Evolutionary conservation across 1,140 invertebrate species (phyloP).

Genomic region (Spodoptera litura): DNA sequence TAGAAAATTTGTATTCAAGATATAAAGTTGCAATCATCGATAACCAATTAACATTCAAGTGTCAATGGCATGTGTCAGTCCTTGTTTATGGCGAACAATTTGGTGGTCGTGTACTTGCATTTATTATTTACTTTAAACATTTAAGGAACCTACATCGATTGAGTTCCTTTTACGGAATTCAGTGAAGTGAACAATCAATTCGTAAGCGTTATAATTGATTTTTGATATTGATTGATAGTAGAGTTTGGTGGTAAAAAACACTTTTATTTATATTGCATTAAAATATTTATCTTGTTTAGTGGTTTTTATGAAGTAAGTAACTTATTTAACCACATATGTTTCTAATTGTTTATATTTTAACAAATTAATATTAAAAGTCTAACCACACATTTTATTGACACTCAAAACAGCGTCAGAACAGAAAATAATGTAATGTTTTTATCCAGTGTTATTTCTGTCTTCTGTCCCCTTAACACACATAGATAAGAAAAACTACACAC

Average conservation of each 20-base stretch:
- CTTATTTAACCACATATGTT: no score
- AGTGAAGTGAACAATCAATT: neutral
- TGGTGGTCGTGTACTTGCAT: slow-evolving; percentile 1
- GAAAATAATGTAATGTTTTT: no score
- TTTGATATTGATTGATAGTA: neutral
- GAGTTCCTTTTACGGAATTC: neutral
- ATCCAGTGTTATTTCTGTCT: neutral
- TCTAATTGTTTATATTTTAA: no score
- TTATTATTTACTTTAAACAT: slow-evolving; percentile 2
- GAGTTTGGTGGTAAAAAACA: neutral
- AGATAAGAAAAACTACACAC: slow-evolving; percentile 13
- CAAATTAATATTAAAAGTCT: no score
- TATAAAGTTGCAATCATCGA: slow-evolving; percentile 23
- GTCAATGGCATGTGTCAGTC: neutral
- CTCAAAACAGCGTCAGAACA: neutral
- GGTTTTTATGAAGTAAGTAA: no score
- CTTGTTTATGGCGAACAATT: slow-evolving; percentile 32
- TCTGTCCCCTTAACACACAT: slow-evolving; percentile 23
- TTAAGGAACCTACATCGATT: slow-evolving; percentile 15
- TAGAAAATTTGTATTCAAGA: slow-evolving; percentile 41
- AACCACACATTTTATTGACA: no score
- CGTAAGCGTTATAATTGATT: neutral
- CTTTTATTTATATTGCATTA: no score
- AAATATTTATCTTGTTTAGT: no score
- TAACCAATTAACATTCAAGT: slow-evolving; percentile 30